Evolutionary conservation across 2,888 invertebrate species (phyloP).

Genomic region (Eurois occulta): DNA sequence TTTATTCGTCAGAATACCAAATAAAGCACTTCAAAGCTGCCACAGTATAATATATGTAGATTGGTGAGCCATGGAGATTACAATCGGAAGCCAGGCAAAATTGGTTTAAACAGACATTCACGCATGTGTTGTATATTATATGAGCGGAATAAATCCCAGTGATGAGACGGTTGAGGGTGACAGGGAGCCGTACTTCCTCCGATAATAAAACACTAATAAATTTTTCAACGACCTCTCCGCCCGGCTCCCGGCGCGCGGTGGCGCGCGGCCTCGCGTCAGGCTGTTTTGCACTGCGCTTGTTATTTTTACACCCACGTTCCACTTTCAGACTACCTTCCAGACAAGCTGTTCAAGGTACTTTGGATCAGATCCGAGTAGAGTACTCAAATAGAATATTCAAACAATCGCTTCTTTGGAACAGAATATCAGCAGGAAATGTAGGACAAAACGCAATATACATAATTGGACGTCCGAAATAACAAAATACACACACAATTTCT

Average conservation of each 20-base stretch:
- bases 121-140: constrained; percentile 36
- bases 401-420: constrained; percentile 6
- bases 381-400: constrained; percentile 24
- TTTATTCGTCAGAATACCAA: constrained; percentile 41
- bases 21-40: constrained; percentile 46
- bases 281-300: constrained; percentile 33
- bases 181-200: constrained; percentile 23
- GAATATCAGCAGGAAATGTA: constrained; percentile 19
- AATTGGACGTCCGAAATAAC: constrained; percentile 13
- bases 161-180: constrained; percentile 34
- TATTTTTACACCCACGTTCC: constrained; percentile 54
- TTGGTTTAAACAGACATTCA: constrained; percentile 42
- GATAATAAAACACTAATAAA: constrained; percentile 55
- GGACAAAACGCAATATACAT: constrained; percentile 17
- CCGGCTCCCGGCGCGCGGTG: constrained; percentile 2
- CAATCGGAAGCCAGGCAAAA: constrained; percentile 56
- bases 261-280: neutral
- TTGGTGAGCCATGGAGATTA: constrained; percentile 35
- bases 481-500: constrained; percentile 29
- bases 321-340: constrained; percentile 33
- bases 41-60: constrained; percentile 51
- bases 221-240: constrained; percentile 45
- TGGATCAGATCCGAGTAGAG: neutral
- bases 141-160: constrained; percentile 44
- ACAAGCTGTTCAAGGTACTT: constrained; percentile 28